Base-by-base conservation (phyloP, 2,888 invertebrate species). In the Mythimna albipuncta region DNA sequence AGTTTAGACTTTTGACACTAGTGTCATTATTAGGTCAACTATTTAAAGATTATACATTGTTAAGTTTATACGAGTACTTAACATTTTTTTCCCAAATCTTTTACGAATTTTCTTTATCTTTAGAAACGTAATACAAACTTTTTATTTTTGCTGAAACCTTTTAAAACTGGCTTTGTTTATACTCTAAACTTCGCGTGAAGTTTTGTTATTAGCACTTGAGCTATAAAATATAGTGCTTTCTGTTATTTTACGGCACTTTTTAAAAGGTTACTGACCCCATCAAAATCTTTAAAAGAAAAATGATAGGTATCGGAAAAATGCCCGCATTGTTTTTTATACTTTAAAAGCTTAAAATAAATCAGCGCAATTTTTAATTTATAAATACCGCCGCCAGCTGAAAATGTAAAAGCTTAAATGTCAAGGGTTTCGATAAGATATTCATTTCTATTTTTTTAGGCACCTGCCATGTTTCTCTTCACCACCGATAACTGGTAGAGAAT, bases 161-260 rank as follows among this genome's bases (percentile, higher is more conserved):
- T 73, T 54, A 59, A 26, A 47, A 47, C 19, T 61, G 16, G 19
- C 11, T 55, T 55, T 50, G 32, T 35, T 52, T 57, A 69, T 59
- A 59, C 26, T 69, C 21, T 26, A 21, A n/a, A 44, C n/a, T 50
- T 62, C 11, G 55, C 47, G 16, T 64, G 47, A 63, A 72, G 7
- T 21, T 72, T 54, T n/a, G 35, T 50, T 67, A 5, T 21, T 59
- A 68, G 35, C n/a, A 35, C 64, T 38, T 16, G 32, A 2, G 19
- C 38, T 58, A 58, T 68, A 65, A 75, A 76, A 57, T 32, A 62
- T 44, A 41, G 55, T 62, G 70, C 38, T 62, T 75, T 44, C 19
- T 35, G 13, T 41, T 55, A 64, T 69, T 32, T 63, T 47, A 57
- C 0, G 21, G 19, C n/a, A 52, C 50, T 52, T 52, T 52, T 52